These are phyloP conservation scores for Aphis craccivora DNA, from an alignment of 1,140 invertebrate genomes.

Conservation along the genomic window DNA sequence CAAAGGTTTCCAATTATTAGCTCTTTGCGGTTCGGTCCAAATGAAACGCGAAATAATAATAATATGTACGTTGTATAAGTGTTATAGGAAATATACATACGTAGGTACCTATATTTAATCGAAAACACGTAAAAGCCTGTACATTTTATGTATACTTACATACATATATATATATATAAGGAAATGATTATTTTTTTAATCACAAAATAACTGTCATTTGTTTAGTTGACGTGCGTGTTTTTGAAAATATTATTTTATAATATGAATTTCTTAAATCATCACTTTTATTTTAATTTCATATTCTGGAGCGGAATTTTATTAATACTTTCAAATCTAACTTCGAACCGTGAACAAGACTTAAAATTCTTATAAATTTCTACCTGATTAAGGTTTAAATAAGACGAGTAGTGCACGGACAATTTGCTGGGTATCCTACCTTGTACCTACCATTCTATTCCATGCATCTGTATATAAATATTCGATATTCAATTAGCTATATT, in stretches of 20 bases:
- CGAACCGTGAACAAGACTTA: not conserved
- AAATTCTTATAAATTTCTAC: not conserved
- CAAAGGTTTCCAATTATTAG: not conserved
- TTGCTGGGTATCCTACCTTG: not conserved
- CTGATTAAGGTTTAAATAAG: not conserved
- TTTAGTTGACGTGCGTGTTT: not conserved
- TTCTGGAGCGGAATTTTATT: not conserved
- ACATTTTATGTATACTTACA: not conserved
- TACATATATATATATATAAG: not conserved
- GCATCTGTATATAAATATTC: not conserved
- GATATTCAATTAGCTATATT: not conserved
- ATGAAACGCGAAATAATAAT: not conserved
- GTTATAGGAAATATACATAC: not conserved
- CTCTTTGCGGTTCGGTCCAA: not conserved
- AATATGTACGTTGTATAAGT: not conserved
- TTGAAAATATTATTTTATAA: not conserved
- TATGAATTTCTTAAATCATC: not conserved
- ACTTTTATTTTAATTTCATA: not conserved
- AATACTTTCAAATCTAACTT: not conserved
- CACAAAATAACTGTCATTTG: not conserved
- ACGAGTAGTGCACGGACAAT: not conserved
- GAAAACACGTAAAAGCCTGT: not conserved
- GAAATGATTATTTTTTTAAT: not conserved
- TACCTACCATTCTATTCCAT: too few relatives aligned
- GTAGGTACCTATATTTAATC: not conserved